Conservation (phyloP, 64 coral and sea anemone genomes). For the Actinia equina region DNA sequence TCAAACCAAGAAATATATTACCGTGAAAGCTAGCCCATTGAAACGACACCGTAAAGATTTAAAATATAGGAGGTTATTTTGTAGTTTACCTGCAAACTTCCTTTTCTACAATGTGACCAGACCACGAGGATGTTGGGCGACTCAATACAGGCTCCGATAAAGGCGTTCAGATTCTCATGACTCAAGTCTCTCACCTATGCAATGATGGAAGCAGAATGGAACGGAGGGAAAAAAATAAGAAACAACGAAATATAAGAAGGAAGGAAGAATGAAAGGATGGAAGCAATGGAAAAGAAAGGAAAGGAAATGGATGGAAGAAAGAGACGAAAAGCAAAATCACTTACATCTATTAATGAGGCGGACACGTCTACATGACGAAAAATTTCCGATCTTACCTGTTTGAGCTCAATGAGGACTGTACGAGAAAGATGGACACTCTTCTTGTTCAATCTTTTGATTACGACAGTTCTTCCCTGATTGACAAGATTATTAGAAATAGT, state of each 20-base stretch:
- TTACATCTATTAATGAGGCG: too few species aligned
- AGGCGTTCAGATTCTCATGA: conserved; percentile 72
- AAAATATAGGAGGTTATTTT: too few species aligned
- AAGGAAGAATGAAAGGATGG: too few species aligned
- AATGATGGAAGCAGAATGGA: neutral
- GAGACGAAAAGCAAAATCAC: too few species aligned
- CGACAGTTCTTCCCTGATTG: conserved; percentile 52
- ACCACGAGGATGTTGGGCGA: conserved; percentile 74
- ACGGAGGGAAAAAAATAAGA: neutral
- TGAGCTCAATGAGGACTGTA: conserved; percentile 63
- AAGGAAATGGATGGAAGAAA: too few species aligned
- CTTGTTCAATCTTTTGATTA: conserved; percentile 58
- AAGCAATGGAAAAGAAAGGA: too few species aligned
- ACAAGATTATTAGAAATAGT: neutral
- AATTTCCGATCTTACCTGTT: conserved; percentile 43
- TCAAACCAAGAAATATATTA: too few species aligned
- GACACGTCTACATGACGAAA: too few species aligned
- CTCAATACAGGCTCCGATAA: conserved; percentile 83
- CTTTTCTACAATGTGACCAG: conserved; percentile 71
- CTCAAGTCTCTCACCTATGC: conserved; percentile 62
- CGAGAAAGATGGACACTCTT: conserved; percentile 56
- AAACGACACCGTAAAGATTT: too few species aligned
- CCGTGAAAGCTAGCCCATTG: too few species aligned
- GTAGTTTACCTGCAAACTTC: conserved; percentile 69
- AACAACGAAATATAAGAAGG: too few species aligned